These are phyloP conservation scores for Anseranas semipalmata DNA, from an alignment of 2,113 vertebrate genomes.

Conservation along the genomic window DNA sequence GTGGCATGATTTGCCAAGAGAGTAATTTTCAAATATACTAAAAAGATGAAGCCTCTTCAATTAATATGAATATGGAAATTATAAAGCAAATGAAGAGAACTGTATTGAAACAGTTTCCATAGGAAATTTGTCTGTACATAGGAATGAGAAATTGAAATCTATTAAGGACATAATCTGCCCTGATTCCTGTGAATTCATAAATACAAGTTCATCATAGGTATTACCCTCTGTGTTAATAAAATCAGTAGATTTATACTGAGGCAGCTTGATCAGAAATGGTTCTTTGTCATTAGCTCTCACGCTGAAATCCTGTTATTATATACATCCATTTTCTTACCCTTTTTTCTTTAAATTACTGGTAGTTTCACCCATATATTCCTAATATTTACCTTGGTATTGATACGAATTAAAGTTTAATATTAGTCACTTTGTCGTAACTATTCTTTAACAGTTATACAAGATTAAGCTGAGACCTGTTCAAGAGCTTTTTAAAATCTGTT, in stretches of 20 bases:
- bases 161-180: not conserved
- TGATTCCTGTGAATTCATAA: not conserved
- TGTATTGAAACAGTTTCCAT: conserved; percentile 14
- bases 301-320: not conserved
- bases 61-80: not conserved
- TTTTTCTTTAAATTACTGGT: not conserved
- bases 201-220: not conserved
- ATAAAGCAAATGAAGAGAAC: not conserved
- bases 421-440: not conserved
- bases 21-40: not conserved
- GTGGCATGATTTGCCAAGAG: not conserved
- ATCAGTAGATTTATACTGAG: not conserved
- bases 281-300: not conserved
- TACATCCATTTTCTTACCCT: not conserved
- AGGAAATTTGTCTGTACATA: conserved; percentile 19
- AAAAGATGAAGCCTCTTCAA: not conserved
- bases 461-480: conserved; percentile 12
- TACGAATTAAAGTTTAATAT: not conserved
- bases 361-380: not conserved
- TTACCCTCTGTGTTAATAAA: not conserved
- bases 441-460: not conserved
- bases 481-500: conserved; percentile 45
- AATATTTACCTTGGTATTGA: not conserved
- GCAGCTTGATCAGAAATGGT: not conserved
- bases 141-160: not conserved